Evolutionary conservation across 2,888 invertebrate species (phyloP).

Genomic region (Malacosoma neustria): DNA sequence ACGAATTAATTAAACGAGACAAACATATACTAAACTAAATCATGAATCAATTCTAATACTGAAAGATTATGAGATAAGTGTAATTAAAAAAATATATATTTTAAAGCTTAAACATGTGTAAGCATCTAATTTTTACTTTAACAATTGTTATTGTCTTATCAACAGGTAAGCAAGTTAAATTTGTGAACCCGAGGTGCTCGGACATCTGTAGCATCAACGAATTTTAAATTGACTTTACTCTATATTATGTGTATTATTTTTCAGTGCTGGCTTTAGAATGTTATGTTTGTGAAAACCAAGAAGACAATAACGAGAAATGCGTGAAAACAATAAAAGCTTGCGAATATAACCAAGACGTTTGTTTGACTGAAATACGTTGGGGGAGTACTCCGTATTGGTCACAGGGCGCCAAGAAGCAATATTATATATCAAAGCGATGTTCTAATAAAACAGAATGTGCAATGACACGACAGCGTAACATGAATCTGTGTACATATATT

Average conservation of each 20-base stretch:
- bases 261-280: constrained; percentile 87
- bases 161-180: no score
- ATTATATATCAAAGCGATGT: constrained; percentile 94
- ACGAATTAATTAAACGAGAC: no score
- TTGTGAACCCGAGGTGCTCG: no score
- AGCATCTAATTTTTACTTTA: background rate
- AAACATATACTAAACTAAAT: no score
- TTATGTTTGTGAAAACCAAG: constrained; percentile 95
- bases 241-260: constrained; percentile 26
- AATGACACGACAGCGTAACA: constrained; percentile 78
- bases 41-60: no score
- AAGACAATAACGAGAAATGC: constrained; percentile 94
- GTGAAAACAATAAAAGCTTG: constrained; percentile 93
- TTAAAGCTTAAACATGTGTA: background rate
- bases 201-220: no score
- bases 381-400: constrained; percentile 98
- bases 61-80: no score
- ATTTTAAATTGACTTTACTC: no score
- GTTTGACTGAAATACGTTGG: constrained; percentile 93
- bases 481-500: constrained; percentile 89
- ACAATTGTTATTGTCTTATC: background rate
- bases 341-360: constrained; percentile 89
- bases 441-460: constrained; percentile 88
- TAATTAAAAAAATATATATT: no score
- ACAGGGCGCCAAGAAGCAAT: constrained; percentile 93